Conservation (phyloP, 2,888 invertebrate genomes). For the Bembecia ichneumoniformis region DNA sequence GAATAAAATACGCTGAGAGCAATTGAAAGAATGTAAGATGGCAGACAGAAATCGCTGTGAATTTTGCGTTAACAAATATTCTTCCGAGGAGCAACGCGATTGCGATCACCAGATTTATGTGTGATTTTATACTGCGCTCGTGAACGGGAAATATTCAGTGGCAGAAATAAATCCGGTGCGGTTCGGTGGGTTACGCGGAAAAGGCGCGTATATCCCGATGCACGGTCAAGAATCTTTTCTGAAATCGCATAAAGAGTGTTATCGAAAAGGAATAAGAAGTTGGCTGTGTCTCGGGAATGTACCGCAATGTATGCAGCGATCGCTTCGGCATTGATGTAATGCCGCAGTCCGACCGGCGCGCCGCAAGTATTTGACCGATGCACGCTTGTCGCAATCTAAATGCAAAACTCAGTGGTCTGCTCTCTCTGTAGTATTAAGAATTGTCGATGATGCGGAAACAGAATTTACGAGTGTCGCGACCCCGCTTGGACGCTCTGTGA, state of each 20-base stretch:
- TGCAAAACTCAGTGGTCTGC: slow-evolving; percentile 28
- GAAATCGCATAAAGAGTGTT: slow-evolving; percentile 33
- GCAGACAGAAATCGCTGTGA: slow-evolving; percentile 13
- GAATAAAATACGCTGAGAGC: slow-evolving; percentile 44
- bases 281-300: slow-evolving; percentile 33
- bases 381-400: slow-evolving; percentile 34
- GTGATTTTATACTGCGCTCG: slow-evolving; percentile 21
- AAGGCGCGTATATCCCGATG: slow-evolving; percentile 32
- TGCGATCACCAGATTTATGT: slow-evolving; percentile 40
- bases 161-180: slow-evolving; percentile 46
- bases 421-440: slow-evolving; percentile 21
- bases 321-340: slow-evolving; percentile 27
- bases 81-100: slow-evolving; percentile 27
- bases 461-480: slow-evolving; percentile 46
- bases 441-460: slow-evolving; percentile 53
- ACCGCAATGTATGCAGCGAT: slow-evolving; percentile 26
- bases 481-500: slow-evolving; percentile 25
- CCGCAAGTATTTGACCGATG: slow-evolving; percentile 22
- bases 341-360: slow-evolving; percentile 42
- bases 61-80: slow-evolving; percentile 34
- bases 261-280: slow-evolving; percentile 32
- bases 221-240: slow-evolving; percentile 33
- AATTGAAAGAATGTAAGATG: slow-evolving; percentile 41
- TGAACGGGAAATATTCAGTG: slow-evolving; percentile 31
- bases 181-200: slow-evolving; percentile 33